Conservation (phyloP, 2,888 invertebrate genomes). For the Koerneria pararmatus region DNA sequence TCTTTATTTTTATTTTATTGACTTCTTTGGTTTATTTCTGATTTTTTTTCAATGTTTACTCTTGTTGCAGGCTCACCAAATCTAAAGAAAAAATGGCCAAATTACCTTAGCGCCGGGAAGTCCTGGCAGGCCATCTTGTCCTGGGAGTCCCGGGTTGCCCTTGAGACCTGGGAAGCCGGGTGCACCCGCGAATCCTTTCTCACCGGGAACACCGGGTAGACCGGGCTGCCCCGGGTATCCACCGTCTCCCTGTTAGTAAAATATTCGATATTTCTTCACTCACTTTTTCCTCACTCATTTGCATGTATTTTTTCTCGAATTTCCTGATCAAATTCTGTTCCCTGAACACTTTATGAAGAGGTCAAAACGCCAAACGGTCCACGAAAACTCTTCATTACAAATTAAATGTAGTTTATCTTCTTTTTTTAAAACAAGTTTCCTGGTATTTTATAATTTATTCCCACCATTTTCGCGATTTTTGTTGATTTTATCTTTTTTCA, state of each 20-base stretch:
- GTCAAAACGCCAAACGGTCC: no score
- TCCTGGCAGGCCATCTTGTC: constrained; percentile 48
- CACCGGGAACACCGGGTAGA: constrained; percentile 28
- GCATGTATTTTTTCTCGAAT: neutral
- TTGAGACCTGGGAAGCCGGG: constrained; percentile 66
- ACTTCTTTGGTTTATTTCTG: no score
- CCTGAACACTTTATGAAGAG: no score
- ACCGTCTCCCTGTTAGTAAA: constrained; percentile 25
- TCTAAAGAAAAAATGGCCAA: constrained; percentile 5
- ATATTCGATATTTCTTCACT: neutral
- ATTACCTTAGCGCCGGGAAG: constrained; percentile 47
- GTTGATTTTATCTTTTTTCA: no score
- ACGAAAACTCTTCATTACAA: no score
- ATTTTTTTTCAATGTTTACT: neutral
- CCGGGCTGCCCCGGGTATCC: constrained; percentile 56
- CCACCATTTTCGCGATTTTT: no score
- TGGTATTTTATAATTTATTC: no score
- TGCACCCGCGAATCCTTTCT: constrained; percentile 25
- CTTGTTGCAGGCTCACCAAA: neutral
- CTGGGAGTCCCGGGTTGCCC: constrained; percentile 47
- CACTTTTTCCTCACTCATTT: neutral
- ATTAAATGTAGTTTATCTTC: no score
- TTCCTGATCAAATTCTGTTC: no score
- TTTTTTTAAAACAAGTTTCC: no score
- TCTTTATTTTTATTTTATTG: no score